Conservation (phyloP, 2,797 vertebrate genomes). For the Acridotheres tristis region DNA sequence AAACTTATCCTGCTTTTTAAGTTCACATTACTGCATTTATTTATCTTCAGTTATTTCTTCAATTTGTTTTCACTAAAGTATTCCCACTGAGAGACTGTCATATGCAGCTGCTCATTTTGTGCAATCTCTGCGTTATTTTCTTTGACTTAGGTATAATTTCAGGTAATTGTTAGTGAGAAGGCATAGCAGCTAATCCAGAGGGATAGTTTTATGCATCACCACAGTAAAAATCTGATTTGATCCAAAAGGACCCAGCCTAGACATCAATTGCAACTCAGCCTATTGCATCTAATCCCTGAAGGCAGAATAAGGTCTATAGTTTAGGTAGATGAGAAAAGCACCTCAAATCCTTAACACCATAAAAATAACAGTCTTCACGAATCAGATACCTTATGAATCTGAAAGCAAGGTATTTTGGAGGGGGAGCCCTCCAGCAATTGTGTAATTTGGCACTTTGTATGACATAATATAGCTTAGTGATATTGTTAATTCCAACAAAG, state of each 20-base stretch:
- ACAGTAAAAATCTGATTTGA: background rate
- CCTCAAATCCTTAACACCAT: background rate
- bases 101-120: background rate
- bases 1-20: background rate
- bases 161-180: background rate
- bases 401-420: background rate
- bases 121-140: background rate
- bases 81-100: background rate
- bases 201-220: background rate
- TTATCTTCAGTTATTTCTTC: background rate
- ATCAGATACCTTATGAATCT: background rate
- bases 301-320: background rate
- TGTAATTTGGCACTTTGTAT: background rate
- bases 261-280: background rate
- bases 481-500: background rate
- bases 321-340: background rate
- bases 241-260: background rate
- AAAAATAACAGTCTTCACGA: background rate
- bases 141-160: background rate
- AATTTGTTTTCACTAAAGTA: background rate
- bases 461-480: background rate
- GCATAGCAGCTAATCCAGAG: background rate
- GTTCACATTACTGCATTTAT: background rate
- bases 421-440: background rate
- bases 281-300: background rate